Conservation (phyloP, 2,797 vertebrate species). For the Poliocrania exsul region DNA sequence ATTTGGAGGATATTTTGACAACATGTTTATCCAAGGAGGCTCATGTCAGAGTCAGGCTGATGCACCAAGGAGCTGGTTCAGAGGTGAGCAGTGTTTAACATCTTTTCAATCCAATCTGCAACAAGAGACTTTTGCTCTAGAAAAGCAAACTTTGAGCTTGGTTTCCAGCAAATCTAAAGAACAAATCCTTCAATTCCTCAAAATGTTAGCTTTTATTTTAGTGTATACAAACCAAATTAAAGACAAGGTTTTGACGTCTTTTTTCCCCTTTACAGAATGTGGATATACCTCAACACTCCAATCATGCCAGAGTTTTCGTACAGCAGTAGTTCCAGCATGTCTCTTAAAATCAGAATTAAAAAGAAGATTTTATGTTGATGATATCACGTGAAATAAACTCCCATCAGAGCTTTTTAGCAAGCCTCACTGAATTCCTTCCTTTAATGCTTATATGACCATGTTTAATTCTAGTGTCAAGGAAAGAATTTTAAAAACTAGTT, state of each 20-base stretch:
- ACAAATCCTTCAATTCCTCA: background rate
- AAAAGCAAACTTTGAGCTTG: background rate
- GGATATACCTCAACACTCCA: background rate
- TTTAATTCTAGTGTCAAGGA: background rate
- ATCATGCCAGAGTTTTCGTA: background rate
- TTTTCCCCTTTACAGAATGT: no score
- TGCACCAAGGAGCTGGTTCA: background rate
- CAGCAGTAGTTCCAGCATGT: background rate
- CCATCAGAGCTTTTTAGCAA: background rate
- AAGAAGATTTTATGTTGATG: background rate
- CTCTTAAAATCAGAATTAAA: background rate
- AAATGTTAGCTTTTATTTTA: background rate
- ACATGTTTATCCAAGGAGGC: background rate
- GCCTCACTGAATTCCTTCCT: background rate
- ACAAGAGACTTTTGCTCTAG: background rate
- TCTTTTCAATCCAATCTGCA: background rate
- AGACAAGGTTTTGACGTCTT: background rate
- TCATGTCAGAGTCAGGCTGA: background rate
- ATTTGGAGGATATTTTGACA: background rate
- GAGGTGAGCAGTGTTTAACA: background rate
- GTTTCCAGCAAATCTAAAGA: background rate
- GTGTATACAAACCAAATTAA: background rate
- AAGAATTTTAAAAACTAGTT: background rate
- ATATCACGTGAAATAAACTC: background rate
- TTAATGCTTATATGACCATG: background rate